Conservation (phyloP, 2,797 vertebrate species). For the Antrozous pallidus region DNA sequence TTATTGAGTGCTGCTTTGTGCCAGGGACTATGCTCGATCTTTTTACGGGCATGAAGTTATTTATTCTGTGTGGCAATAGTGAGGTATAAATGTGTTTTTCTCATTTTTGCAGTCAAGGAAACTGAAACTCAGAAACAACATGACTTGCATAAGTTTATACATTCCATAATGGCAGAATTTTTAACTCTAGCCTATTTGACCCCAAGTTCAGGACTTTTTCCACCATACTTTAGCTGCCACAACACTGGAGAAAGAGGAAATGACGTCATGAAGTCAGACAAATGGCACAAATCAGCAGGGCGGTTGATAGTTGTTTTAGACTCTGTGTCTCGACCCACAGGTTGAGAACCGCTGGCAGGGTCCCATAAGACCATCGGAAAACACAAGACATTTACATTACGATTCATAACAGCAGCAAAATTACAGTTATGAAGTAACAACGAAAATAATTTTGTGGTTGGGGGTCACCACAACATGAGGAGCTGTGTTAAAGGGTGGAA, state of each 20-base stretch:
- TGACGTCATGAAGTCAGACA: background rate
- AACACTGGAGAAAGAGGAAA: background rate
- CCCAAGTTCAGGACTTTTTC: background rate
- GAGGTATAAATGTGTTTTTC: background rate
- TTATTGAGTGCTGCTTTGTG: background rate
- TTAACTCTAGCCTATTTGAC: background rate
- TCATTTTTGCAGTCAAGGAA: conserved; percentile 43
- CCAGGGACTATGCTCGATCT: background rate
- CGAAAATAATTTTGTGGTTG: no score
- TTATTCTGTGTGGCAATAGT: background rate
- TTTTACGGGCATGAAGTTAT: background rate
- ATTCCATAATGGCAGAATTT: conserved; percentile 22
- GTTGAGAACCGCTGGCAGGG: no score
- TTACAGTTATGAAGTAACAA: no score
- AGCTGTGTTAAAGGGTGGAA: no score
- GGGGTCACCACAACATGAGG: no score
- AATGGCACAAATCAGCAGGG: background rate
- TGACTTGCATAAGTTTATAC: background rate
- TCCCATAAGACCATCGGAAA: no score
- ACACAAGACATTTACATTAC: no score
- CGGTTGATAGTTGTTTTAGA: background rate
- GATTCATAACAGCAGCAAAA: no score
- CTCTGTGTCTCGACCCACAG: no score
- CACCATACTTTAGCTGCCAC: background rate
- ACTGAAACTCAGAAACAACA: background rate